Base-by-base conservation (phyloP, 1,140 invertebrate genomes). In the Dendrolimus punctatus region DNA sequence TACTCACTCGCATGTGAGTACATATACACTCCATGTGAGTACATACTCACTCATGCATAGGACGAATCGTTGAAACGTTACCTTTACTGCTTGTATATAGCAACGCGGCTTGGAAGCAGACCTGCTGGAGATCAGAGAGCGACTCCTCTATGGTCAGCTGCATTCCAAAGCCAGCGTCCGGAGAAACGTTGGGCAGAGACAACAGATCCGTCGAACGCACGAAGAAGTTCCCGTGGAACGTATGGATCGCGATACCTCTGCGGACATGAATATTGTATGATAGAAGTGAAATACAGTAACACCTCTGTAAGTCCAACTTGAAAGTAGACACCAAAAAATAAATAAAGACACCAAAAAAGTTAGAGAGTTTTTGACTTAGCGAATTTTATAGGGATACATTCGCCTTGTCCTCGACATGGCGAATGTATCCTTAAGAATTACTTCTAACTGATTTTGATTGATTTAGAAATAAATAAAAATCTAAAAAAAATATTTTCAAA, bases 141-240 rank as follows among this genome's bases (percentile, higher is more conserved):
- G 91, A 94, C 78, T 99, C 98, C 60, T 99, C 98, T 39, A 99
- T 95, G 4, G 95, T 91, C 43, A 99, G 92, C 89, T 99, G 98
- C 94, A 99, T 99, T 10, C 95, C 98, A 87, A 98, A 99, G 10
- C 97, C 98, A 39, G 97, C 93, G 87, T 99, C 99, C 0, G 98
- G 98, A 88, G 98, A 99, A 45, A 99, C 94, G 88, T 99, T 99
- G 38, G 99, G 97, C 58, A 99, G 87, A 40, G 96, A 97, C 10
- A 99, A 86, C 9, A 99, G 88, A 88, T 99, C 98, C 5, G 98
- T 99, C 0, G 98, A 99, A 10, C 99, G 90, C 41, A 99, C 98
- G 88, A 99, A 99, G 90, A 99, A 99, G 83, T 99, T 99, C 6
- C 99, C 99, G 88, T 99, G 98, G 90, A 99, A 99, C 63, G 97